phyloP scores from a whole-genome alignment of 2,888 invertebrate genomes.

The Caenorhabditis uteleia region DNA sequence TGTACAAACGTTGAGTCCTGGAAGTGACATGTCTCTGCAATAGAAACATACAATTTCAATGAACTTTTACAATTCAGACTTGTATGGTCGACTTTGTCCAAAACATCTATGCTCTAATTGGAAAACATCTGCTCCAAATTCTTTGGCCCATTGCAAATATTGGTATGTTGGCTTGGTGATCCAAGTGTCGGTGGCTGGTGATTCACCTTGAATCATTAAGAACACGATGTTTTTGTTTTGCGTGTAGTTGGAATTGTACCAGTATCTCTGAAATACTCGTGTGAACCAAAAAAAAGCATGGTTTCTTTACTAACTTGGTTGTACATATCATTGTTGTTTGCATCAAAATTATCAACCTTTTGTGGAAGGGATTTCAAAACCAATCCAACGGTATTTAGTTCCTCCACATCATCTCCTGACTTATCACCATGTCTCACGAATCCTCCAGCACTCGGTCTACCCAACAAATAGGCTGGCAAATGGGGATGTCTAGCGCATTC shows the following conservation, averaged over 20 bases:
- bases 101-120: constrained; percentile 65
- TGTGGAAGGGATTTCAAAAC: constrained; percentile 9
- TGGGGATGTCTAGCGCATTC: constrained; percentile 23
- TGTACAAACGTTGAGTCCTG: constrained; percentile 81
- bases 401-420: not conserved
- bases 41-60: not conserved
- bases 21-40: constrained; percentile 81
- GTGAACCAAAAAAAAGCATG: too few relatives aligned
- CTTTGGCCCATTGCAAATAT: constrained; percentile 47
- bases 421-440: constrained; percentile 24
- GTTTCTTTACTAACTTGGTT: constrained; percentile 30
- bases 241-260: constrained; percentile 46
- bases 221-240: constrained; percentile 45
- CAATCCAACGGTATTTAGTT: constrained; percentile 4
- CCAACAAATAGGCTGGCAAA: constrained; percentile 21
- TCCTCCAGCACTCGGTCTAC: constrained; percentile 27
- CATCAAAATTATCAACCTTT: constrained; percentile 45
- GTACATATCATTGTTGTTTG: constrained; percentile 26
- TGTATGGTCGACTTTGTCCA: constrained; percentile 39
- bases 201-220: constrained; percentile 52
- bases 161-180: constrained; percentile 32
- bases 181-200: constrained; percentile 45
- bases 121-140: constrained; percentile 56
- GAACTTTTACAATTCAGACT: not conserved
- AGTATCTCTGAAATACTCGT: constrained; percentile 41